These are phyloP conservation scores for Gambusia holbrooki DNA, from an alignment of 2,113 vertebrate species.

Conservation along the genomic window DNA sequence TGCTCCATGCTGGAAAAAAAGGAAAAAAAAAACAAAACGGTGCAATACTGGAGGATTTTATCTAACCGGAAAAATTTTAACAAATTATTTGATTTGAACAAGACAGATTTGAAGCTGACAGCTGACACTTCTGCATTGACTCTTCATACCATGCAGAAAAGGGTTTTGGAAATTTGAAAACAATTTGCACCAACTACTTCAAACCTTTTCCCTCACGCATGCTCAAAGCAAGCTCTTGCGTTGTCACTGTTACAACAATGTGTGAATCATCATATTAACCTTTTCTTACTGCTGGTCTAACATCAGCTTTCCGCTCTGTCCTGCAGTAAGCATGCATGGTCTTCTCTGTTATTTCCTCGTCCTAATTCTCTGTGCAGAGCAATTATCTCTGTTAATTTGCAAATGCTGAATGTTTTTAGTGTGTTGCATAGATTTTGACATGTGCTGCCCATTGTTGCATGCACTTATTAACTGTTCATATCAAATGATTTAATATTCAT, in stretches of 20 bases:
- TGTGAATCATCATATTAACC: neutral
- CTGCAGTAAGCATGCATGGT: neutral
- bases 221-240: neutral
- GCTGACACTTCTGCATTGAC: neutral
- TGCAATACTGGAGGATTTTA: neutral
- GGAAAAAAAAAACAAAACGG: neutral
- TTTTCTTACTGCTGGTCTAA: neutral
- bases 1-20: neutral
- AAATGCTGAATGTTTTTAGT: neutral
- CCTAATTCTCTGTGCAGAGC: neutral
- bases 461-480: neutral
- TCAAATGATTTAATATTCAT: slow-evolving; percentile 3
- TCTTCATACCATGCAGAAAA: neutral
- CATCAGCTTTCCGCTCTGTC: neutral
- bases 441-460: neutral
- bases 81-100: neutral
- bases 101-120: neutral
- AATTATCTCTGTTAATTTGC: neutral
- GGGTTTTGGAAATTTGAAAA: neutral
- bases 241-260: too few species aligned
- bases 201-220: neutral
- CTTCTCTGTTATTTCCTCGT: neutral
- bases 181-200: neutral
- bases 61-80: neutral
- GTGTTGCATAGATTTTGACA: neutral